These are phyloP conservation scores for Apis mellifera DNA, from an alignment of 1,140 invertebrate species.

Conservation along the genomic window Amel_HAv3.1 CM009941.2:6118501-6119000, in stretches of 20 bases:
- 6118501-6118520: too few species aligned
- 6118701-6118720: constrained; percentile 35
- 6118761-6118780: constrained; percentile 67
- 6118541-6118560: too few species aligned
- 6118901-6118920: constrained; percentile 51
- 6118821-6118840: constrained; percentile 37
- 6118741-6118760: constrained; percentile 67
- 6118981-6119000: constrained; percentile 68
- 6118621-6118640: not conserved
- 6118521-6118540: too few species aligned
- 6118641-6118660: constrained; percentile 6
- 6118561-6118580: too few species aligned
- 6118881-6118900: constrained; percentile 57
- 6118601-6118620: too few species aligned
- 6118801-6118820: not conserved
- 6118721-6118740: constrained; percentile 55
- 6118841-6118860: constrained; percentile 46
- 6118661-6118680: constrained; percentile 33
- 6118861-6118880: constrained; percentile 46
- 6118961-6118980: constrained; percentile 66
- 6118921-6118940: constrained; percentile 58
- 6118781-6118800: constrained; percentile 9
- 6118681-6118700: constrained; percentile 39
- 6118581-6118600: too few species aligned
- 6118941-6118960: constrained; percentile 68